Conservation (phyloP, 53 echinoderm and acorn worm genomes). For the Henricia sp. region DNA sequence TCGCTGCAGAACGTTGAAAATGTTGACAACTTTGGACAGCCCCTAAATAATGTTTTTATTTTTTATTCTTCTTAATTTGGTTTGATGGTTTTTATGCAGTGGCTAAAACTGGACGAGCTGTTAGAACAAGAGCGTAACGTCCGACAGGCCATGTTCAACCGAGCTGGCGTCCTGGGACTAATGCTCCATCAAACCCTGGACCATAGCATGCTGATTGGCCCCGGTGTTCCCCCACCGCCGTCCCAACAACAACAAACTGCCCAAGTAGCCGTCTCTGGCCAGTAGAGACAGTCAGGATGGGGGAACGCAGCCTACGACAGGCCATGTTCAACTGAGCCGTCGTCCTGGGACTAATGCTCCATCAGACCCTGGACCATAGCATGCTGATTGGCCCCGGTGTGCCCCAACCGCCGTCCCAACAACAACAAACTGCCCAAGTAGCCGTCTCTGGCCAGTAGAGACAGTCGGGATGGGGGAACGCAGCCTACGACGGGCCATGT, state of each 20-base stretch:
- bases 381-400: constrained; percentile 61
- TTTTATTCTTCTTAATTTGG: background rate
- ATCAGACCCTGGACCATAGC: constrained; percentile 92
- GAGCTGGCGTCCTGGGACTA: constrained; percentile 90
- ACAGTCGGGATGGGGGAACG: constrained; percentile 49
- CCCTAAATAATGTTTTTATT: no score
- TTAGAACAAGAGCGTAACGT: constrained; percentile 93
- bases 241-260: constrained; percentile 7
- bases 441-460: constrained; percentile 15
- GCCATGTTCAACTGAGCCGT: constrained; percentile 94
- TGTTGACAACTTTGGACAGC: no score
- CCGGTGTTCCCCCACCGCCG: constrained; percentile 34
- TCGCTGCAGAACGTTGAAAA: no score
- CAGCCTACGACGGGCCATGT: constrained; percentile 88
- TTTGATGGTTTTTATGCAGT: constrained; percentile 40
- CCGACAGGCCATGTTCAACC: constrained; percentile 88
- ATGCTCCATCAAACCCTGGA: constrained; percentile 96
- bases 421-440: constrained; percentile 3
- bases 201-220: constrained; percentile 75
- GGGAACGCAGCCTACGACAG: constrained; percentile 81
- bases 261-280: constrained; percentile 22
- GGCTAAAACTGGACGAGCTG: constrained; percentile 93
- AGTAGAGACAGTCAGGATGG: background rate
- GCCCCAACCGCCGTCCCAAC: constrained; percentile 29
- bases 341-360: constrained; percentile 91